phyloP scores from a whole-genome alignment of 2,888 invertebrate species.

The Apamea anceps region DNA sequence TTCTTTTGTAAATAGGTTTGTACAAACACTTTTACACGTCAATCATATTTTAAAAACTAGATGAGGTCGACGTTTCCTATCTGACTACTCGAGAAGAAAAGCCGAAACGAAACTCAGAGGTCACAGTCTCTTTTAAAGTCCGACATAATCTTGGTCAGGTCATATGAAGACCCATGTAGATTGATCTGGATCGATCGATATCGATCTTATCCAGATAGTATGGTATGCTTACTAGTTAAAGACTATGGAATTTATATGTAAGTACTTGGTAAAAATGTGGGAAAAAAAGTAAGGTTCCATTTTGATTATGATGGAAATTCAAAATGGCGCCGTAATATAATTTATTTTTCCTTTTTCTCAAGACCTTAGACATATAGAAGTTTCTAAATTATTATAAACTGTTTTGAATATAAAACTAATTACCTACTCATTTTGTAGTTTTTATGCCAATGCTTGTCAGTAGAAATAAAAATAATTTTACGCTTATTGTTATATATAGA shows the following conservation, averaged over 20 bases:
- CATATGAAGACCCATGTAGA: too few species aligned
- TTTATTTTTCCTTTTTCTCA: too few species aligned
- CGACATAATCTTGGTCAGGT: too few species aligned
- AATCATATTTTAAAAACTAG: too few species aligned
- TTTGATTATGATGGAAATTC: background rate
- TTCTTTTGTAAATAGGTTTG: too few species aligned
- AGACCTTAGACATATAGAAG: too few species aligned
- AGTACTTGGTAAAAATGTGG: background rate
- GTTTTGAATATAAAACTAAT: background rate
- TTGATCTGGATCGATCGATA: too few species aligned
- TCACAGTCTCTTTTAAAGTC: too few species aligned
- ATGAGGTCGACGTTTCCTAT: too few species aligned
- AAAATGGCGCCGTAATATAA: background rate
- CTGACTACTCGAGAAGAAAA: too few species aligned
- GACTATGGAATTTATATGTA: background rate
- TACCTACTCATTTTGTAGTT: background rate
- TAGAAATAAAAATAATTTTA: background rate
- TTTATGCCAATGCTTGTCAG: background rate
- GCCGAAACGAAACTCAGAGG: too few species aligned
- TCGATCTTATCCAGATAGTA: background rate
- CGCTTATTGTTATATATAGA: background rate
- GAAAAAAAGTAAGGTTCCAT: background rate
- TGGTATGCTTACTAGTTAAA: background rate
- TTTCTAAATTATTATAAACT: background rate
- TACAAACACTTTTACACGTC: too few species aligned